phyloP scores from a whole-genome alignment of 2,888 invertebrate genomes.

The Microchrysa polita region DNA sequence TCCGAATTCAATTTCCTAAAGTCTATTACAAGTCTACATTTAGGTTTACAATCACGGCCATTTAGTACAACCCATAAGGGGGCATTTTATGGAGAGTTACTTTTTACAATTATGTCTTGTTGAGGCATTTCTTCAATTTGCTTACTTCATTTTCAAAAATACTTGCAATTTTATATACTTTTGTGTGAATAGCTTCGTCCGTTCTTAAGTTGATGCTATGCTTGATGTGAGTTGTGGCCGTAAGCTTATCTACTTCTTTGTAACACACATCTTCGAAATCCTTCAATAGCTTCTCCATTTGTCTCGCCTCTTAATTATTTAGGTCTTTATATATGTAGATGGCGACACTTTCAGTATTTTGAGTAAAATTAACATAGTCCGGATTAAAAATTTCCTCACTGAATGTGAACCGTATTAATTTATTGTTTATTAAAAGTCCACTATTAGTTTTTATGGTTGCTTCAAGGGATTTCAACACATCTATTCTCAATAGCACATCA shows the following conservation, averaged over 20 bases:
- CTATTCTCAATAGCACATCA: constrained; percentile 12
- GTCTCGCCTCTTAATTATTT: not conserved
- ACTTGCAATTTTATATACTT: constrained; percentile 22
- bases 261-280: constrained; percentile 14
- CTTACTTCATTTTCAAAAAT: constrained; percentile 20
- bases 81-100: constrained; percentile 23
- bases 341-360: not conserved
- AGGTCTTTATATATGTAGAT: not conserved
- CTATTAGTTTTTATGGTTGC: constrained; percentile 12
- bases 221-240: constrained; percentile 7
- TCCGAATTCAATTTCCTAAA: constrained; percentile 11
- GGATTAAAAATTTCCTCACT: constrained; percentile 7
- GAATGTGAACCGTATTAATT: constrained; percentile 1
- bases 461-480: constrained; percentile 3
- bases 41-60: not conserved
- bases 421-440: constrained; percentile 11
- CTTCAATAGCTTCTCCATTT: not conserved
- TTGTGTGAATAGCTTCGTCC: constrained; percentile 9
- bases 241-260: constrained; percentile 5
- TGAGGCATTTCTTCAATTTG: constrained; percentile 12
- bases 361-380: not conserved
- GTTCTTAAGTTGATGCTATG: not conserved
- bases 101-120: constrained; percentile 4
- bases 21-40: not conserved
- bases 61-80: constrained; percentile 14